Base-by-base conservation (phyloP, 1,140 invertebrate species). In the Macrostomum lignano region DNA sequence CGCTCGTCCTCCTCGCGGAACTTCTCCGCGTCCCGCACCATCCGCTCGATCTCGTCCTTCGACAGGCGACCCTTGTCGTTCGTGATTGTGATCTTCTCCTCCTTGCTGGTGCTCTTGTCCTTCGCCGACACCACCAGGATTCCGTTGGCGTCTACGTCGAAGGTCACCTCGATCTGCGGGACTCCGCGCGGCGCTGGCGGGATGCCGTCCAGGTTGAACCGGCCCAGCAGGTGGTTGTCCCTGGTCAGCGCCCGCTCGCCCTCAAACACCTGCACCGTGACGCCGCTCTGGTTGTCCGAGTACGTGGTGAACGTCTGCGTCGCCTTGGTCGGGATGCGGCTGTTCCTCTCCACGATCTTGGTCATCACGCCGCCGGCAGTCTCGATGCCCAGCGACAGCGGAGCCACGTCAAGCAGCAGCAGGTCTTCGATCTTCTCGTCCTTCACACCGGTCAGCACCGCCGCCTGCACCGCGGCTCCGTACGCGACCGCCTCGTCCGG, bases 11-110 rank as follows among this genome's bases (percentile, higher is more conserved):
- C 56, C 36, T 61, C 71, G 43, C 74, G 71, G 65, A 79, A 93
- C 48, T 76, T 79, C 55, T 91, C 81, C n/a, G 82, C 82, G 42
- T 94, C 84, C 37, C 79, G 74, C 23, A 94, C 77, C 84, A 94
- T 93, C 25, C 76, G 65, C 51, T 93, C 81, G 46, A 93, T 93
- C 42, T 93, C 82, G 48, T 88, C 79, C 60, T 91, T 88, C 48
- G 70, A 75, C 1, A 94, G 65, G 45, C 84, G 72, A 40, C 84
- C 81, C 58, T 91, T 91, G 61, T 93, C 84, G 49, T 93, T 93
- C 45, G 78, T 91, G 45, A 93, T 91, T 19, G 78, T 88, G 53
- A 93, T 91, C 58, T 88, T 88, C 59, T 91, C 91, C 48, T 82
- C 74, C 56, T 84, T 84, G 46, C 82, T 82, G 38, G 84, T 88